phyloP scores from a whole-genome alignment of 2,797 vertebrate species.

The Uromys caudimaculatus region DNA sequence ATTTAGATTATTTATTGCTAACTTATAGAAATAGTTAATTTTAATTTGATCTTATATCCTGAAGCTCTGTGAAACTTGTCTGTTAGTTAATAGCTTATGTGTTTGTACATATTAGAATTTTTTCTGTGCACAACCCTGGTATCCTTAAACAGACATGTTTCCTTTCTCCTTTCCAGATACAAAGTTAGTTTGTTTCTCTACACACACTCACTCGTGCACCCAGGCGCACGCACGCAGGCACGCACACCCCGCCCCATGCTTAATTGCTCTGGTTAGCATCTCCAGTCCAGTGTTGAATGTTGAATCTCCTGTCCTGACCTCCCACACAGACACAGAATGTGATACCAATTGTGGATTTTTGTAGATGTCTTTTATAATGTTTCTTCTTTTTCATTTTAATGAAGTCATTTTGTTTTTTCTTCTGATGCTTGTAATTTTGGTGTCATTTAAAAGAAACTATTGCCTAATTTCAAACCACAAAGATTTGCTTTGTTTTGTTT shows the following conservation, averaged over 20 bases:
- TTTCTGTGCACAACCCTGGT: neutral
- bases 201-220: accelerated
- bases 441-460: neutral
- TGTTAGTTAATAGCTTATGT: neutral
- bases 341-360: neutral
- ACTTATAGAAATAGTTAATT: neutral
- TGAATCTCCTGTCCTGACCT: neutral
- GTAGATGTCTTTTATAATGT: too few relatives aligned
- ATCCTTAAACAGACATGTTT: neutral
- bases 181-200: neutral
- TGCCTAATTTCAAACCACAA: neutral
- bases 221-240: too few relatives aligned
- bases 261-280: neutral
- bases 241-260: neutral
- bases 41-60: neutral
- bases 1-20: neutral
- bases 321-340: neutral
- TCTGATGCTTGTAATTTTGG: neutral
- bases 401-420: neutral
- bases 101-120: neutral
- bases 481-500: neutral
- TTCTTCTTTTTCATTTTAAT: neutral
- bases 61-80: neutral
- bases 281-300: neutral
- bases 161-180: neutral